phyloP scores from a whole-genome alignment of 2,888 invertebrate genomes.

The Graphium colonna region DNA sequence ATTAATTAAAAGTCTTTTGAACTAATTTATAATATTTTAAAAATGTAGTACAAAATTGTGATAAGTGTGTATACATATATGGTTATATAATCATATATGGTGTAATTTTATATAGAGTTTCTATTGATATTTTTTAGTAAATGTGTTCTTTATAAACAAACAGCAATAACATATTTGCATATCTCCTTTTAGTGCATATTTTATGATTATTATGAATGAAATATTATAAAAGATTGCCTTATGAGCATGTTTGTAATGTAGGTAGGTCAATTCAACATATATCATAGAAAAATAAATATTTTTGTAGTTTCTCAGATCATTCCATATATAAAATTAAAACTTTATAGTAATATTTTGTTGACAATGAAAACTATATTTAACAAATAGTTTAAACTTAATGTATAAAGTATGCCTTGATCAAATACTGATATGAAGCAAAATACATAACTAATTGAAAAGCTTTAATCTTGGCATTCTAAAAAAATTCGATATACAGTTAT shows the following conservation, averaged over 20 bases:
- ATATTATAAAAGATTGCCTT: neutral
- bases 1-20: neutral
- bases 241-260: neutral
- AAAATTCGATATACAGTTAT: too few species aligned
- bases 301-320: slow-evolving; percentile 10
- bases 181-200: neutral
- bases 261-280: slow-evolving; percentile 13
- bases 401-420: too few species aligned
- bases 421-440: too few species aligned
- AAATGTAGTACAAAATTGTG: slow-evolving; percentile 18
- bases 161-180: neutral
- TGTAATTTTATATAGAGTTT: neutral
- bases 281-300: slow-evolving; percentile 6
- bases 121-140: slow-evolving; percentile 1
- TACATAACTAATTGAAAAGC: too few species aligned
- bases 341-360: slow-evolving; percentile 7
- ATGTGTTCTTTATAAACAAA: neutral
- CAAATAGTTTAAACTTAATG: too few species aligned
- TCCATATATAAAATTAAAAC: slow-evolving; percentile 1
- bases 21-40: slow-evolving; percentile 1
- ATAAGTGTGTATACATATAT: neutral
- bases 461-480: too few species aligned
- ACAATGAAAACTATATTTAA: neutral
- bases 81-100: neutral
- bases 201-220: neutral